Evolutionary conservation across 2,888 invertebrate genomes (phyloP), one percentile per base, ranked within the genome.

Genomic region (Alentia gelatinosa): DNA sequence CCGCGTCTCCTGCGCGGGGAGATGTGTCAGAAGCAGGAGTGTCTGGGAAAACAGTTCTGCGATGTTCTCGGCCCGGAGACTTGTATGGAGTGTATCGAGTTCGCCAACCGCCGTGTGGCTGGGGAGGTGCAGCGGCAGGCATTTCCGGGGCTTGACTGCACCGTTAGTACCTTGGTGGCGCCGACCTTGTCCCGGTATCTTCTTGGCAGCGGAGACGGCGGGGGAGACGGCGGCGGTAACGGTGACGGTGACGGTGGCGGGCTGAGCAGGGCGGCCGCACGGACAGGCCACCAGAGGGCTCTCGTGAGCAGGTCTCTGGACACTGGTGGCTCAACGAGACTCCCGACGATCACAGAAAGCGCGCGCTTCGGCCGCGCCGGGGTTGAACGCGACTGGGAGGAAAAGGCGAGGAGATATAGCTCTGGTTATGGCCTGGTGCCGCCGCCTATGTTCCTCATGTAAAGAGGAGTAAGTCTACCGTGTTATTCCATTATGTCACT

Each of bases 11-110:
- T 88, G 19, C 42, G 50, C 39, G 83, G 37, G 35, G 47, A n/a
- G 3, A n/a, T 40, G 23, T 88, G 88, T 33, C 42, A 33, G 50
- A 47, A 42, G 33, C 7, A 40, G 26, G 1, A 33, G 47, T 50
- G 50, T 12, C 1, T 30, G 1, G 42, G 47, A 12, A 42, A 88
- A 30, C 89, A 89, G 40, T 89, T 89, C 68, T 89, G 89, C 63
- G 89, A 89, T 35, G 89, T 89, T n/a, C 63, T 89, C 15, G 89
- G 89, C 5, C 89, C 89, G n/a, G 68, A 37, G 23, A 47, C 89
- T 9, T 89, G 89, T n/a, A 56, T 4, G 26, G 35, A 23, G 9
- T 89, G 89, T 37, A 63, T 89, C 12, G 89, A 89, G 68, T 63
- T 68, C 33, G 68, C 89, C 37, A 89, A 68, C 37, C 37, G 68